These are phyloP conservation scores for Manis crassicaudata DNA, from an alignment of 2,797 vertebrate genomes.

Conservation along the genomic window DNA sequence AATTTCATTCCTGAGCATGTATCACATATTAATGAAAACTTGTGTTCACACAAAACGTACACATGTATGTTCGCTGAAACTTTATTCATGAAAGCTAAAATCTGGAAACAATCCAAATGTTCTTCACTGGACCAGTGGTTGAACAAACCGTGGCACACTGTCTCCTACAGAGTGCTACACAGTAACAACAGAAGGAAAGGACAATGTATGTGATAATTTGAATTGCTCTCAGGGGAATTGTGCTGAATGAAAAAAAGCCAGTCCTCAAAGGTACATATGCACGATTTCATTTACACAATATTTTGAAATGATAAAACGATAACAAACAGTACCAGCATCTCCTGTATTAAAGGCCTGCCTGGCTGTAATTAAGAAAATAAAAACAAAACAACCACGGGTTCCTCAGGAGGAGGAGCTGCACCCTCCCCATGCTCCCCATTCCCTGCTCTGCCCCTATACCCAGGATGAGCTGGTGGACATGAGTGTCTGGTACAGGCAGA, in stretches of 20 bases:
- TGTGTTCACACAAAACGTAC: neutral
- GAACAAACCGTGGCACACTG: neutral
- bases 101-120: neutral
- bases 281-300: neutral
- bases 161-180: neutral
- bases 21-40: neutral
- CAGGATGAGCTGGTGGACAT: no score
- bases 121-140: neutral
- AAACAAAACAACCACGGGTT: no score
- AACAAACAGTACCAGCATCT: neutral
- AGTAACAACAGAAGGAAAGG: neutral
- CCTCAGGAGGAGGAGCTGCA: no score
- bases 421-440: no score
- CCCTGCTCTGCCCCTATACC: no score
- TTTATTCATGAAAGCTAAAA: neutral
- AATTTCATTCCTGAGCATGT: neutral
- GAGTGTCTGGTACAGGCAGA: no score
- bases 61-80: neutral
- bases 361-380: no score
- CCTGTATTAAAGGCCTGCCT: no score
- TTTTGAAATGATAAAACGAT: neutral
- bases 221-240: neutral
- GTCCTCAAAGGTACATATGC: neutral
- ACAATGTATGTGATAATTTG: neutral
- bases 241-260: neutral